A percentile compares a stretch with the other conserved stretches of the same genome.
These are phyloP conservation scores for Pteronura brasiliensis DNA, from an alignment of 2,113 vertebrate species.

Conservation along the genomic window DNA sequence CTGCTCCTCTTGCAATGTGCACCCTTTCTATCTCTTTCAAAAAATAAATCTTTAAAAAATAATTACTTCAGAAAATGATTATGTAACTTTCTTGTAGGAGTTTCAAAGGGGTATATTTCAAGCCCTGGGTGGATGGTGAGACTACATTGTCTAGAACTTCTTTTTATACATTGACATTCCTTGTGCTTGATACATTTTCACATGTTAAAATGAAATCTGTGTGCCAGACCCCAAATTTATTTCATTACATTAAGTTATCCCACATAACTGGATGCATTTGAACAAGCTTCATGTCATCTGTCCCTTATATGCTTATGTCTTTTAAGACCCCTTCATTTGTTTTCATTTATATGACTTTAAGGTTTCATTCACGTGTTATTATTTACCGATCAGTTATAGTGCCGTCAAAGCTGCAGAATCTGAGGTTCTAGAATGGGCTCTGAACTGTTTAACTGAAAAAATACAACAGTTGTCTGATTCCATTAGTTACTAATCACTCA, in stretches of 20 bases:
- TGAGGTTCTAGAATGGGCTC: neutral
- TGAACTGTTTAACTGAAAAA: neutral
- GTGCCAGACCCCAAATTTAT: neutral
- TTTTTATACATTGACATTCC: neutral
- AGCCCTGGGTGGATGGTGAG: neutral
- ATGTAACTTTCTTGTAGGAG: neutral
- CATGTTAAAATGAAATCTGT: neutral
- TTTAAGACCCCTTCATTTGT: neutral
- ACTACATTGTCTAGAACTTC: neutral
- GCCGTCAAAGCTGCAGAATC: neutral
- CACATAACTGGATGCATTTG: neutral
- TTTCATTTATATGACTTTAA: neutral
- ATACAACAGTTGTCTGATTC: neutral
- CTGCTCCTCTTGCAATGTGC: neutral
- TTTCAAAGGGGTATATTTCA: neutral
- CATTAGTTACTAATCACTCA: neutral
- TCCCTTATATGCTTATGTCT: neutral
- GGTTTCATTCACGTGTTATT: neutral
- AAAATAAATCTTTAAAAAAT: neutral
- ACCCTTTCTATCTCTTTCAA: neutral
- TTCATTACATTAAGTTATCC: neutral
- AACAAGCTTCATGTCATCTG: neutral
- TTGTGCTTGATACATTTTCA: neutral
- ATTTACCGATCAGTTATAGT: neutral
- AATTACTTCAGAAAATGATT: neutral